Evolutionary conservation across 2,888 invertebrate genomes (phyloP), one percentile per base, ranked within the genome.

Genomic region (Unio pictorum): DNA sequence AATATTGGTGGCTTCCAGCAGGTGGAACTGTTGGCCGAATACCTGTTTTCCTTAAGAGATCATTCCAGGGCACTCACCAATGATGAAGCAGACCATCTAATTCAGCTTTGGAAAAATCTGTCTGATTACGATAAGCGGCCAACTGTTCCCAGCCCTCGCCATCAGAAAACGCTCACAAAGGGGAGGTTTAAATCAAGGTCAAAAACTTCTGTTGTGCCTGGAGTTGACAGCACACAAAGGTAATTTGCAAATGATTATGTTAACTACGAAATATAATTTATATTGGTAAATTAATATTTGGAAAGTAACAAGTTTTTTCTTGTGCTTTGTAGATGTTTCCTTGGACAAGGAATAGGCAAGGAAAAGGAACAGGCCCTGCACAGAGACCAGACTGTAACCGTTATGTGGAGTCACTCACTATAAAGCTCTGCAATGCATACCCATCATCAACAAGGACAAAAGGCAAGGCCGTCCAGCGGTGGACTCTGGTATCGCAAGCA

Each of bases 351-450:
- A n/a, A n/a, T n/a, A n/a, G n/a, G n/a, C n/a, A n/a, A n/a, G n/a
- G n/a, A n/a, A n/a, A n/a, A n/a, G n/a, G n/a, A n/a, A n/a, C n/a
- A n/a, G n/a, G n/a, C n/a, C n/a, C n/a, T n/a, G 73, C 73, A 17
- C 70, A 73, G 64, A 30, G 26, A n/a, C 73, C 73, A 4, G 73
- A 73, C 28, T 45, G 64, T 20, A 73, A 70, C 67, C 45, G 69
- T 1, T 64, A 64, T 55, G 67, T 73, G 73, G 64, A 65, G 54
- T n/a, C 34, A 23, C 8, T 70, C n/a, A 68, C 67, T 15, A 55
- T 59, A 8, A 67, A 70, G 66, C 63, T 73, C 5, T 68, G 68
- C 28, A 26, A 34, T 4, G 60, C 63, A 23, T 66, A 26, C n/a
- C 70, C 70, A 34, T 68, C 73, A 8, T 66, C 68, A 58, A 64